phyloP scores from a whole-genome alignment of 2,113 vertebrate genomes.

The Sarotherodon lohbergeri region DNA sequence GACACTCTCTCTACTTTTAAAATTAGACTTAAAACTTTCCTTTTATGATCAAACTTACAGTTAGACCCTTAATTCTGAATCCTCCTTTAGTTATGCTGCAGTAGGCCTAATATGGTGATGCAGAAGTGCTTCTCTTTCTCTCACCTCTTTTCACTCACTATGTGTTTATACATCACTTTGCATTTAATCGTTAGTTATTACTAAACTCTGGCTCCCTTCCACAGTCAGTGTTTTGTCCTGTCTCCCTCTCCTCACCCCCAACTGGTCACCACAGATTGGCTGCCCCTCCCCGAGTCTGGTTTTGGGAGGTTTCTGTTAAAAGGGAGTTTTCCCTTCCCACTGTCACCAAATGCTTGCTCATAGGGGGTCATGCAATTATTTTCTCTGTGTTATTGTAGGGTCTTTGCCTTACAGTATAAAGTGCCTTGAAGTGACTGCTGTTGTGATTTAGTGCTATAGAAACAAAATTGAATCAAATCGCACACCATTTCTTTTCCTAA shows the following conservation, averaged over 20 bases:
- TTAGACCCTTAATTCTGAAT: neutral
- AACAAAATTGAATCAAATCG: neutral
- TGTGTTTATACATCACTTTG: neutral
- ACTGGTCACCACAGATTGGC: neutral
- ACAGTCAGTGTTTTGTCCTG: neutral
- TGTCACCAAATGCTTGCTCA: neutral
- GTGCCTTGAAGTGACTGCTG: too few species aligned
- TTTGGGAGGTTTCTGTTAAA: neutral
- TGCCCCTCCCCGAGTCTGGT: neutral
- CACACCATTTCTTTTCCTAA: neutral
- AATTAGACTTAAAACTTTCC: too few species aligned
- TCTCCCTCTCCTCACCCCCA: neutral
- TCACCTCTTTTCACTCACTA: neutral
- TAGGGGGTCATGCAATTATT: neutral
- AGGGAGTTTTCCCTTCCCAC: neutral
- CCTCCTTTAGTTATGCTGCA: neutral
- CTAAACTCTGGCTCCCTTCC: neutral
- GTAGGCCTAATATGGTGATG: neutral
- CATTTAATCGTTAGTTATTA: neutral
- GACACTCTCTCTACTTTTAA: too few species aligned
- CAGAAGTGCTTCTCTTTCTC: neutral
- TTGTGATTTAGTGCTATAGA: neutral
- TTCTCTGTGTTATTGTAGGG: neutral
- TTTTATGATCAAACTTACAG: too few species aligned
- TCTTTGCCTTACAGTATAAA: neutral